Evolutionary conservation across 2,797 vertebrate genomes (phyloP).

Genomic region (Phaenicophaeus curvirostris): DNA sequence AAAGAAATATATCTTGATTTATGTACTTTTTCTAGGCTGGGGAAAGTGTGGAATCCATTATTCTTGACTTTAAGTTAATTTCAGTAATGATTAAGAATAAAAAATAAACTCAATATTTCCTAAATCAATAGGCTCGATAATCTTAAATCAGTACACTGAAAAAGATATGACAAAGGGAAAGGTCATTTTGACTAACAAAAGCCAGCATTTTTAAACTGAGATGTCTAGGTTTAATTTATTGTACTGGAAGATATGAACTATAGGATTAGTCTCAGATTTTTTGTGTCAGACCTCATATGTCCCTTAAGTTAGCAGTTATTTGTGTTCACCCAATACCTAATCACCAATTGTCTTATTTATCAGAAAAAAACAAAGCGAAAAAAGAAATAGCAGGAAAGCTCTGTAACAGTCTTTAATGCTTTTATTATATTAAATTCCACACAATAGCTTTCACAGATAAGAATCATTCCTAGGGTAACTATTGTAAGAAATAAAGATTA

Average conservation of each 20-base stretch:
- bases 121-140: background rate
- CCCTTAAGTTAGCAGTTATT: background rate
- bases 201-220: background rate
- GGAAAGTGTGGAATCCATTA: background rate
- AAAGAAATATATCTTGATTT: background rate
- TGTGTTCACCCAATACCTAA: background rate
- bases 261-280: no score
- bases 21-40: background rate
- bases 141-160: background rate
- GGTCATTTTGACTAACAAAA: background rate
- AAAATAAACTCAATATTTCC: background rate
- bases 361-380: background rate
- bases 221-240: background rate
- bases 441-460: background rate
- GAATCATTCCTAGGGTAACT: background rate
- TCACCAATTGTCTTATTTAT: background rate
- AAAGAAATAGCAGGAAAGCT: background rate
- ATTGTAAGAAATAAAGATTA: background rate
- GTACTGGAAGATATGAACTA: background rate
- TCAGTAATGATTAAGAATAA: background rate
- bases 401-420: background rate
- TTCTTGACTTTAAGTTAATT: background rate
- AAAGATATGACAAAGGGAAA: background rate
- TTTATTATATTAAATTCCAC: background rate
- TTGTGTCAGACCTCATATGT: no score